Evolutionary conservation across 2,888 invertebrate species (phyloP).

Genomic region (Ischnura elegans): DNA sequence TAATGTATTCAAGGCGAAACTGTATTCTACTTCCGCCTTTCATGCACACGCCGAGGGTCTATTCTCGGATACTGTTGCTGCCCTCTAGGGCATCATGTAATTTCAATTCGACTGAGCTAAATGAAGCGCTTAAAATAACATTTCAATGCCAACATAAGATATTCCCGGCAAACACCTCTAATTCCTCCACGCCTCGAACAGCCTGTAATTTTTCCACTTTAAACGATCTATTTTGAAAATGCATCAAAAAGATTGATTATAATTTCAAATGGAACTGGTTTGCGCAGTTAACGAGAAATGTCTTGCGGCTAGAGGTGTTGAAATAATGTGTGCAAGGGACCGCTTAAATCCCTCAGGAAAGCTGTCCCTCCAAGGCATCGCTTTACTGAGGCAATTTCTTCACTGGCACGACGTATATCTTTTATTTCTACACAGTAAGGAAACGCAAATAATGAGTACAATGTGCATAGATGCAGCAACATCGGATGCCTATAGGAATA

Average conservation of each 20-base stretch:
- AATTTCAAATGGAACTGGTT: conserved; percentile 61
- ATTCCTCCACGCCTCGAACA: conserved; percentile 1
- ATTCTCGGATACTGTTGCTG: conserved; percentile 53
- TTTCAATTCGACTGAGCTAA: conserved; percentile 47
- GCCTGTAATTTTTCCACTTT: conserved; percentile 1
- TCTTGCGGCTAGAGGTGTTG: conserved; percentile 13
- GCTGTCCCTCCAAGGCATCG: background rate
- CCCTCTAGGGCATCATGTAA: conserved; percentile 53
- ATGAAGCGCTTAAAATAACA: conserved; percentile 59
- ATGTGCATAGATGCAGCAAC: background rate
- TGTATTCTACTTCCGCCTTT: conserved; percentile 59
- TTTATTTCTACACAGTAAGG: background rate
- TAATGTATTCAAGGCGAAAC: conserved; percentile 64
- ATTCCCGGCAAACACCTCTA: conserved; percentile 43
- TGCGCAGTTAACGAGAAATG: conserved; percentile 38
- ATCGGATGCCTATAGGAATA: background rate
- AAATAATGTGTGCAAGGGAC: conserved; percentile 6
- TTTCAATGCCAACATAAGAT: conserved; percentile 64
- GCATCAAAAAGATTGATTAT: conserved; percentile 23
- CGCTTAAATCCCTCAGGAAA: conserved; percentile 11
- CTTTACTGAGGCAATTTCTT: background rate
- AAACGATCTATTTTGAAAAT: conserved; percentile 24
- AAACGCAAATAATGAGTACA: background rate
- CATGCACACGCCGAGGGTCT: conserved; percentile 26
- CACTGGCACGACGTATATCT: background rate